A percentile compares a stretch with the other conserved stretches of the same genome.
phyloP scores from a whole-genome alignment of 1,140 invertebrate species.

The Anastrepha ludens region DNA sequence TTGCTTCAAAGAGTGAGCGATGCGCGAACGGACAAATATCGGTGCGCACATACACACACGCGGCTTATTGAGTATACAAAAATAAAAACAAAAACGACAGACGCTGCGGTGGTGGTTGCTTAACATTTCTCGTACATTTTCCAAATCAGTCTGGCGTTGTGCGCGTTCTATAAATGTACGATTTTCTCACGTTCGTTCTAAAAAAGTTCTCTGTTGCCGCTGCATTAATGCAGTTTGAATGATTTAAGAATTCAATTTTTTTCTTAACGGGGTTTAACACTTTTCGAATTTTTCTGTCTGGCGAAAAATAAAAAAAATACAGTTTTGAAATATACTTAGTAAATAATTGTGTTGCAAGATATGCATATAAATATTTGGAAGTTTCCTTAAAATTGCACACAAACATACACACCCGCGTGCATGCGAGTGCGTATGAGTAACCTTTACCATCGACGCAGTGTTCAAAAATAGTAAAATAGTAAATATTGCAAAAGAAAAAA shows the following conservation, averaged over 20 bases:
- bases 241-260: background rate
- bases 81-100: slow-evolving; percentile 8
- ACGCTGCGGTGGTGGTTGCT: background rate
- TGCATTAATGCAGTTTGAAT: background rate
- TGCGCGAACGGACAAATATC: slow-evolving; percentile 16
- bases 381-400: background rate
- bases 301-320: too few relatives aligned
- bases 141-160: slow-evolving; percentile 43
- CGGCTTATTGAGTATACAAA: too few relatives aligned
- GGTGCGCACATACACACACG: background rate
- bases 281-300: background rate
- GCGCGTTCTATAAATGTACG: slow-evolving; percentile 37
- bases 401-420: background rate
- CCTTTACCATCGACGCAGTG: background rate
- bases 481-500: background rate
- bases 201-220: slow-evolving; percentile 1
- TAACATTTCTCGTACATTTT: slow-evolving; percentile 18
- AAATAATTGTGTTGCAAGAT: background rate
- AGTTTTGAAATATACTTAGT: too few relatives aligned
- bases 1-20: background rate
- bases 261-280: background rate
- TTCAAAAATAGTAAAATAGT: background rate
- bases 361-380: background rate
- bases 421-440: slow-evolving; percentile 2
- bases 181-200: slow-evolving; percentile 32